Evolutionary conservation across 2,113 vertebrate genomes (phyloP), one percentile per base, ranked within the genome.

Genomic region (Vulpes vulpes): DNA sequence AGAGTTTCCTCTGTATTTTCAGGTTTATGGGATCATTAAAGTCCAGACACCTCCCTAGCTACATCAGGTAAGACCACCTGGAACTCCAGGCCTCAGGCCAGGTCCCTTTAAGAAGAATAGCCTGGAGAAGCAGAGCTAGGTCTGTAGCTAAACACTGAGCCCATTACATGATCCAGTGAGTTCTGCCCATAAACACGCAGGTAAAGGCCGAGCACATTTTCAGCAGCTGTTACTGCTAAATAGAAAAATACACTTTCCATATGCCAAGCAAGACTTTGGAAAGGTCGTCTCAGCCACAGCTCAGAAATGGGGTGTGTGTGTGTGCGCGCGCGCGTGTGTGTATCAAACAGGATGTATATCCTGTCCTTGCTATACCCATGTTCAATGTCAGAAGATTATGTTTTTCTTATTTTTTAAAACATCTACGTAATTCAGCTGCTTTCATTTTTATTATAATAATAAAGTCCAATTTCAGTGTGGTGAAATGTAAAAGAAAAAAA

Each of bases 381-480:
- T 30, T 86, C 82, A 95, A 35, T 65, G 53, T 91, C 57, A 95
- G 71, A 95, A 92, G 27, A 82, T 49, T 78, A 57, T 57, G 32
- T 82, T 96, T 90, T 81, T 9, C 1, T n/a, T 20, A 23, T 71
- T 81, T 90, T 78, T 32, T 38, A 38, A 91, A 82, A 17, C 38
- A n/a, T 15, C 79, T 67, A 22, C 69, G 83, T 90, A 27, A 93
- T 60, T 94, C 51, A 97, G 35, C 25, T 95, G 11, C 60, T 90
- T 97, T 94, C 71, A 86, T 95, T 87, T 97, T 97, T 90, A 93
- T 95, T 73, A 69, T 80, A 96, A 93, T 91, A 97, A 94, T 95
- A 64, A 83, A 94, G 27, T 65, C 25, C n/a, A 96, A 64, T 95
- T 86, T 96, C 67, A 90, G 57, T 49, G 10, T 57, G 35, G 32